Evolutionary conservation across 1,140 invertebrate species (phyloP), one percentile per base, ranked within the genome.

Genomic region (Drosophila nigromelanica): DNA sequence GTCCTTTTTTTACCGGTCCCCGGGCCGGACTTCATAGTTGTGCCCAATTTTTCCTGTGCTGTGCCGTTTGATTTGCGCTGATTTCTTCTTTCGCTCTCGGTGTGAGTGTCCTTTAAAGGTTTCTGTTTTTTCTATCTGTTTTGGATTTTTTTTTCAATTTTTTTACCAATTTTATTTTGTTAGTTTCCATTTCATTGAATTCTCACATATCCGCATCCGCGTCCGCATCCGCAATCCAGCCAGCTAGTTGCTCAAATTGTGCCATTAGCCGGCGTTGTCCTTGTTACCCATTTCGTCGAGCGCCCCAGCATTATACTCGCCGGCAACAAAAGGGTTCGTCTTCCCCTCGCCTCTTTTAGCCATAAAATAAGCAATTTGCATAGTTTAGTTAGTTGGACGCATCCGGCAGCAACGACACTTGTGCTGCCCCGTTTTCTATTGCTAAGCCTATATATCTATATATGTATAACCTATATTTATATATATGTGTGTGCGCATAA

Each of bases 131-230:
- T 55, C 47, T 58, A 2, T 64, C 66, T 74, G 58, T 56, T 56
- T 74, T 79, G 58, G 48, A 48, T 48, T 77, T 71, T 51, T 62
- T 42, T 77, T 78, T 68, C 42, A 54, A 48, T 52, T 66, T 60
- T 68, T 73, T 59, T 62, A 68, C 83, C 83, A 89, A 89, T 89
- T 89, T 82, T 75, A 89, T 89, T 87, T 89, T 89, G 85, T 89
- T 89, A 89, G 83, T 89, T 89, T 89, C 83, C 83, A 89, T 89
- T 89, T 89, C 83, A 89, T 89, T 89, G 83, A 89, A 89, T 89
- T 80, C 83, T 89, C 83, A 89, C 83, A 89, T 89, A 89, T 89
- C 83, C 83, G 39, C 63, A 74, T 62, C 58, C 70, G 40, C 64
- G 56, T 75, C 63, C 61, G 62, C 66, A 50, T 21, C 76, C 81